Base-by-base conservation (phyloP, 2,797 vertebrate species). In the Urophycis tenuis region DNA sequence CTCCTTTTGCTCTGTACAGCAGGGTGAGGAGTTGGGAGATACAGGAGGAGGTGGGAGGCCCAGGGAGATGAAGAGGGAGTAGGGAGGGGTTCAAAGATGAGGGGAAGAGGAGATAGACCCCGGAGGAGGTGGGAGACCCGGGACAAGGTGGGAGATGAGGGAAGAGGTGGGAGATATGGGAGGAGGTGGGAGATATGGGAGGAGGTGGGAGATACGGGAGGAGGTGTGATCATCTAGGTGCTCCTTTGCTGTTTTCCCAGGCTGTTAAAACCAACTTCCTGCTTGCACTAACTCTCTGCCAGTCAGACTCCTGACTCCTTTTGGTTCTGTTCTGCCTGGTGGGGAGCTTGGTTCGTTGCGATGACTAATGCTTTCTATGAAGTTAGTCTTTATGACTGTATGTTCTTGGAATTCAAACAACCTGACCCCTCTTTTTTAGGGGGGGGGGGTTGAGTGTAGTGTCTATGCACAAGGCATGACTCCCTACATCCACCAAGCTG, bases 1-100 rank as follows among this genome's bases (percentile, higher is more conserved):
- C 69, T 80, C 81, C 79, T 79, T 76, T 7, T 60, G 53, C 22
- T 39, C 36, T 39, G 36, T 39, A 39, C 36, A 39, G 6, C 41
- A 19, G 2, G 2, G 15, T 2, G 41, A 49, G 41, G 41, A 49
- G 41, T 2, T 60, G 60, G 60, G 60, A 60, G 53, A 25, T 60
- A 25, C 53, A 60, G 1, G 22, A 10, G 22, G 53, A 60, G 5
- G 19, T 53, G 49, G 49, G 49, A n/a, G 49, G 19, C 4, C 5
- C 6, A 22, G 9, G 49, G 49, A 53, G 22, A 53, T 3, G 5
- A 10, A 22, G 19, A 19, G 22, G 45, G 33, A 15, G 36, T 39
- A 10, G 9, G n/a, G 60, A 67, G 60, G n/a, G n/a, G n/a, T n/a
- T n/a, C n/a, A n/a, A n/a, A n/a, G n/a, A n/a, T n/a, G n/a, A n/a